phyloP scores from a whole-genome alignment of 2,113 vertebrate genomes.

The Geococcyx californianus region DNA sequence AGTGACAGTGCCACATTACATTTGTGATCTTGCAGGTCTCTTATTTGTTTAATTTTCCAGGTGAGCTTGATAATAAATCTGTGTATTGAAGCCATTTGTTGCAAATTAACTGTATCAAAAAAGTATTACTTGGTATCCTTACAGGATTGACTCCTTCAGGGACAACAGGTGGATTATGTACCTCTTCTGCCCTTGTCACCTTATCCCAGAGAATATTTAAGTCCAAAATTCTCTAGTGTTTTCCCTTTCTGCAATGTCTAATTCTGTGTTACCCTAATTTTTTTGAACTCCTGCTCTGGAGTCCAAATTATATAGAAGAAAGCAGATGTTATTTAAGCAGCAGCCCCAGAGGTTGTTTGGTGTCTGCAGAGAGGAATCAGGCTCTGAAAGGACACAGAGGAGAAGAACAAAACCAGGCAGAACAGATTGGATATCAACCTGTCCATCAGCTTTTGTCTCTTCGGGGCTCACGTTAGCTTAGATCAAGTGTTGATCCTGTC shows the following conservation, averaged over 20 bases:
- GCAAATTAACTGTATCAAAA: neutral
- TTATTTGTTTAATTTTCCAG: neutral
- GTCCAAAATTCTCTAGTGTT: neutral
- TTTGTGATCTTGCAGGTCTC: neutral
- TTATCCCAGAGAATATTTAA: neutral
- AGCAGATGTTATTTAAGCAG: neutral
- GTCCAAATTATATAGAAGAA: neutral
- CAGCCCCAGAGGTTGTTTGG: neutral
- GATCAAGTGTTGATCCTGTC: neutral
- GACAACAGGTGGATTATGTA: rapidly evolving
- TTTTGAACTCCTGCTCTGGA: neutral
- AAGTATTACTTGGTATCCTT: rapidly evolving
- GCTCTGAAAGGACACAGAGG: neutral
- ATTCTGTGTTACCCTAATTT: neutral
- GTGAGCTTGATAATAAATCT: neutral
- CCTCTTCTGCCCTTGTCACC: neutral
- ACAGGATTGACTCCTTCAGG: rapidly evolving
- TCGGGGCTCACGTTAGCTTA: neutral
- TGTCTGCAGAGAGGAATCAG: neutral
- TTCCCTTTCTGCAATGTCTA: neutral
- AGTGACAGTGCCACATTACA: too few species aligned
- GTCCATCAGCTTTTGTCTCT: rapidly evolving
- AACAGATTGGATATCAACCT: neutral
- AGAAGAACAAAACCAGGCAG: neutral
- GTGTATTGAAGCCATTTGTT: neutral